Evolutionary conservation across 2,797 vertebrate species (phyloP).

Genomic region (Diceros bicornis): DNA sequence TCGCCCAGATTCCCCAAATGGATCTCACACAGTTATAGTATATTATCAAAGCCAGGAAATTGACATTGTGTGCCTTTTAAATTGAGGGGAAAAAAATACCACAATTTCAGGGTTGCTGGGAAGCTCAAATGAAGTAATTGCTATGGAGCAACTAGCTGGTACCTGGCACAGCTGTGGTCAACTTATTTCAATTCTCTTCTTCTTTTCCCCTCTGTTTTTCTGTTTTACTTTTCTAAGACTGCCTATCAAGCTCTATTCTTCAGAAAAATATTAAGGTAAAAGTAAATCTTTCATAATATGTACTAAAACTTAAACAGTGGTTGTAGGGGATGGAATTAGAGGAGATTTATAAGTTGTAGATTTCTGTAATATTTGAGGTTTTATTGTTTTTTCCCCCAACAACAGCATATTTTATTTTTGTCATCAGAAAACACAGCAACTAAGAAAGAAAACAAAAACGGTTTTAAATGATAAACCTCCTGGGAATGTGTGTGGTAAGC

Average conservation of each 20-base stretch:
- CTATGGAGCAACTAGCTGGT: background rate
- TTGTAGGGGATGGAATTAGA: background rate
- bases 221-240: background rate
- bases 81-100: background rate
- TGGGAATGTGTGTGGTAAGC: constrained; percentile 48
- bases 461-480: constrained; percentile 29
- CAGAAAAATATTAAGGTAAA: background rate
- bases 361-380: constrained; percentile 49
- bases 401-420: constrained; percentile 26
- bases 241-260: background rate
- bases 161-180: background rate
- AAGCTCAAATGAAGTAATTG: background rate
- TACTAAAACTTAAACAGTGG: constrained; percentile 15
- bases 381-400: background rate
- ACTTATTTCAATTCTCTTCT: background rate
- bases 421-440: background rate
- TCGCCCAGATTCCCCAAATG: background rate
- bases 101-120: background rate
- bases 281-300: background rate
- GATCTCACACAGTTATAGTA: background rate
- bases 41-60: constrained; percentile 25
- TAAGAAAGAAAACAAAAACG: constrained; percentile 47
- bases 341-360: background rate
- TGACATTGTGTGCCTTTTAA: background rate
- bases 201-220: background rate